Percentiles rank a stretch among this genome's conserved stretches.
These are phyloP conservation scores for Alviniconcha strummeri DNA, from an alignment of 2,888 invertebrate genomes.

Conservation along the genomic window DNA sequence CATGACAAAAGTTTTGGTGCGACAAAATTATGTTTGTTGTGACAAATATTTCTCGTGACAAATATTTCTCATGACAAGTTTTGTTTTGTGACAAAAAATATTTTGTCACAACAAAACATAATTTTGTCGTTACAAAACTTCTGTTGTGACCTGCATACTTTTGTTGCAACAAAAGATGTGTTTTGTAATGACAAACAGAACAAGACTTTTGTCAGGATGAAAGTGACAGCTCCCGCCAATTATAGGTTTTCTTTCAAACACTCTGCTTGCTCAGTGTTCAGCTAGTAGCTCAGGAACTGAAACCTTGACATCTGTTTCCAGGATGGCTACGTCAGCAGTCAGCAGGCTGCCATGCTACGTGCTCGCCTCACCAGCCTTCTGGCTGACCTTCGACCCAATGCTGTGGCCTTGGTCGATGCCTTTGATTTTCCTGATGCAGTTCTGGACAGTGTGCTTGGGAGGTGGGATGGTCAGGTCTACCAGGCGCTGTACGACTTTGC, in stretches of 20 bases:
- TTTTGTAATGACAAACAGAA: too few species aligned
- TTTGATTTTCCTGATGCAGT: conserved; percentile 81
- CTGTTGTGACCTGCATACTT: too few species aligned
- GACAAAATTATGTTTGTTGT: neutral
- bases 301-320: conserved; percentile 62
- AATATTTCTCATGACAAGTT: neutral
- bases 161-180: too few species aligned
- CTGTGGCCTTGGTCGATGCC: conserved; percentile 91
- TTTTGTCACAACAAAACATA: too few species aligned
- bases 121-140: too few species aligned
- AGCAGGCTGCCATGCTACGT: conserved; percentile 77
- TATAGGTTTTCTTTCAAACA: too few species aligned
- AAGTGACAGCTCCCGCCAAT: too few species aligned
- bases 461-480: conserved; percentile 75
- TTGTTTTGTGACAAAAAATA: too few species aligned
- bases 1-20: too few species aligned
- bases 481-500: conserved; percentile 74
- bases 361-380: conserved; percentile 83
- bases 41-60: neutral
- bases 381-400: conserved; percentile 86
- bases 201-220: too few species aligned
- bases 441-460: conserved; percentile 72
- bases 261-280: too few species aligned
- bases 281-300: too few species aligned
- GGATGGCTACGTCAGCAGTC: conserved; percentile 79